A percentile compares a stretch with the other conserved stretches of the same genome.
These are phyloP conservation scores for Steatocranus sp. DNA, from an alignment of 2,797 vertebrate species.

Conservation along the genomic window DNA sequence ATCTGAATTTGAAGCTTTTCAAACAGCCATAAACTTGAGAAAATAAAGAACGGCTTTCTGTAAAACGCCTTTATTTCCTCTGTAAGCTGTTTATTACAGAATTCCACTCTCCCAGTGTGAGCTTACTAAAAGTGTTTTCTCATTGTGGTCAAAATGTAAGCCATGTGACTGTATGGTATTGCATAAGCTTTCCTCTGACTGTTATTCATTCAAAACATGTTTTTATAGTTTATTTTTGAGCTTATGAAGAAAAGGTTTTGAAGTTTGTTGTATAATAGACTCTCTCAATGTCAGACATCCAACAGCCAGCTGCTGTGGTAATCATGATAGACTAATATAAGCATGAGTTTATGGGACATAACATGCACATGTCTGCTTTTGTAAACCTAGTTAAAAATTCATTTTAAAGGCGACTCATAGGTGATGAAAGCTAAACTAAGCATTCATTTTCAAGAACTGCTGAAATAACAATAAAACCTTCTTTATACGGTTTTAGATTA, in stretches of 20 bases:
- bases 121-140: background rate
- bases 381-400: background rate
- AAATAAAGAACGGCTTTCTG: background rate
- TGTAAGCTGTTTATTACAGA: background rate
- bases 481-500: conserved; percentile 54
- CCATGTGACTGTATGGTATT: background rate
- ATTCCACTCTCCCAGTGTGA: background rate
- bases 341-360: background rate
- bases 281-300: background rate
- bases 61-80: background rate
- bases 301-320: background rate
- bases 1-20: background rate
- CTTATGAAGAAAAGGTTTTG: background rate
- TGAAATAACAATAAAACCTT: conserved; percentile 31
- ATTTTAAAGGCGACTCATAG: background rate
- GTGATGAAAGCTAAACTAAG: background rate
- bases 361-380: background rate
- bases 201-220: background rate
- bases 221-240: background rate
- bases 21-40: background rate
- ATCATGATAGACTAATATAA: background rate
- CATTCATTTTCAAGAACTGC: conserved; percentile 8
- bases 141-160: background rate
- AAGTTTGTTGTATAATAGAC: background rate
- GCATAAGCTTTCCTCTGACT: background rate